A percentile compares a stretch with the other conserved stretches of the same genome.
Conservation (phyloP, 2,113 vertebrate genomes). For the Lampris incognitus region DNA sequence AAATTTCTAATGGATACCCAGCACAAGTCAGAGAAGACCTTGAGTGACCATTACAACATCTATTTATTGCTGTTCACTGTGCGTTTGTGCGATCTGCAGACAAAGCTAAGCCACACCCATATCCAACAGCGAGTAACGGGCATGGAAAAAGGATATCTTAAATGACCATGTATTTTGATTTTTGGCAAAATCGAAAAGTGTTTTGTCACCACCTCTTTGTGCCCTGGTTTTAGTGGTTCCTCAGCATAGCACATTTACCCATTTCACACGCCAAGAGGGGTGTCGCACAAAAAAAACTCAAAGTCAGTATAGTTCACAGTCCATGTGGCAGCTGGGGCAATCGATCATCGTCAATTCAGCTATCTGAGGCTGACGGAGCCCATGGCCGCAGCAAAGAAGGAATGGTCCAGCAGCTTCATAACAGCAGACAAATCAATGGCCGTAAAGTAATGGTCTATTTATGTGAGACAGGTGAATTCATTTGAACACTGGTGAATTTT, state of each 20-base stretch:
- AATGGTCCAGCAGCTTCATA: background rate
- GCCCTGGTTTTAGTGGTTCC: conserved; percentile 13
- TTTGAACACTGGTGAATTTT: background rate
- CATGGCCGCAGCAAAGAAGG: conserved; percentile 14
- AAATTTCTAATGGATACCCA: background rate
- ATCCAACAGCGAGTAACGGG: conserved; percentile 10
- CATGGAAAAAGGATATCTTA: conserved; percentile 33
- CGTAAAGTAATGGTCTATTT: background rate
- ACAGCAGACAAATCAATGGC: conserved; percentile 8
- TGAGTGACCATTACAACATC: background rate
- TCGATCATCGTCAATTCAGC: conserved; percentile 60
- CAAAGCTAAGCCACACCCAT: background rate
- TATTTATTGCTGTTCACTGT: background rate
- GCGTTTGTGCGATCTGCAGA: background rate
- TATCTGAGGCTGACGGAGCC: conserved; percentile 7
- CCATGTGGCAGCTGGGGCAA: conserved; percentile 28
- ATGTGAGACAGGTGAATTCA: background rate
- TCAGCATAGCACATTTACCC: background rate
- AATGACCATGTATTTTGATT: conserved; percentile 19
- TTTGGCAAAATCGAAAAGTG: conserved; percentile 36
- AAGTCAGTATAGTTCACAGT: background rate
- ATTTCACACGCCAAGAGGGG: background rate
- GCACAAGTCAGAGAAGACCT: background rate
- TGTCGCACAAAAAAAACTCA: conserved; percentile 27
- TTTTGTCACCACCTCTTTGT: conserved; percentile 39